These are phyloP conservation scores for Steinernema khuongi DNA, from an alignment of 1,140 invertebrate genomes.

Conservation along the genomic window DNA sequence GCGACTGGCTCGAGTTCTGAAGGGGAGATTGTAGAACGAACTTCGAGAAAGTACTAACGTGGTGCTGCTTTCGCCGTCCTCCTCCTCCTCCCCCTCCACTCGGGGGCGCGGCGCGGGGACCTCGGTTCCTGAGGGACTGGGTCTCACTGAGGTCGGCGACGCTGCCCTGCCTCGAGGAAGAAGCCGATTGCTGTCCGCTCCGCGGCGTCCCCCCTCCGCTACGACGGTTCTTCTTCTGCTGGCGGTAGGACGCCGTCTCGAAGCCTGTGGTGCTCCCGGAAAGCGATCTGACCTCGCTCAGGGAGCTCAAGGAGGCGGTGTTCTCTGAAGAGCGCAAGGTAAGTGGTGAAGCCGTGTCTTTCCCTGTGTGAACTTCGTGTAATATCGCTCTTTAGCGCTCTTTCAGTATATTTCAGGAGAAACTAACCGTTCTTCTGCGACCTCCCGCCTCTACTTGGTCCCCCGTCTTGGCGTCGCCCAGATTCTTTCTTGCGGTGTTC, in stretches of 20 bases:
- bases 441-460: no score
- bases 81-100: no score
- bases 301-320: no score
- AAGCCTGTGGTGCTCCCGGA: background rate
- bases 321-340: no score
- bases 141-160: background rate
- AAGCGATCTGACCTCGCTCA: background rate
- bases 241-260: background rate
- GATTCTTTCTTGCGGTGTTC: background rate
- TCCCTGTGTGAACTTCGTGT: no score
- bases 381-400: no score
- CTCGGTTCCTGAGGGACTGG: background rate
- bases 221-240: background rate
- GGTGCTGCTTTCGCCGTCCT: background rate
- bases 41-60: background rate
- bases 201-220: background rate
- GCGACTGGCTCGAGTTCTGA: constrained; percentile 1
- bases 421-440: no score
- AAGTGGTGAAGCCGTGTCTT: no score
- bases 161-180: constrained; percentile 2
- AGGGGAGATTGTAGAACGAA: background rate
- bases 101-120: background rate
- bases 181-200: background rate
- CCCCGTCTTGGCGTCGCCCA: no score
- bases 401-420: no score